Conservation (phyloP, 2,113 vertebrate genomes). For the Jaculus jaculus region DNA sequence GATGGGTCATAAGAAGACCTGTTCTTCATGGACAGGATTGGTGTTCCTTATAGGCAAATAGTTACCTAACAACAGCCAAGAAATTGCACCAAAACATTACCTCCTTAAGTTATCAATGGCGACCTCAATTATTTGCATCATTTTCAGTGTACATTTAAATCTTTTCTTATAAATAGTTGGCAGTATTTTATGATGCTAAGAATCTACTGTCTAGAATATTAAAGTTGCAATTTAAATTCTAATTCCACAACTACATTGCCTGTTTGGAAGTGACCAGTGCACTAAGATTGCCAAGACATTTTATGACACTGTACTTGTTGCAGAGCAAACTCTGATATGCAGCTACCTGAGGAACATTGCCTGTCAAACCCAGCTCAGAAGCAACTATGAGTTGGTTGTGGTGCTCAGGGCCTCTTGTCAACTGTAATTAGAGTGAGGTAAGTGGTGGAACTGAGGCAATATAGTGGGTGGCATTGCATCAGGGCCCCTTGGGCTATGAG, state of each 20-base stretch:
- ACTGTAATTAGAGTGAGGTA: background rate
- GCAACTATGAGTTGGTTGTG: background rate
- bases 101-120: background rate
- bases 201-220: background rate
- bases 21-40: background rate
- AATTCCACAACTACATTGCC: background rate
- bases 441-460: slow-evolving; percentile 50
- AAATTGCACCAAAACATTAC: background rate
- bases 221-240: slow-evolving; percentile 4
- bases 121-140: background rate
- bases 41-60: slow-evolving; percentile 32
- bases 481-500: slow-evolving; percentile 29
- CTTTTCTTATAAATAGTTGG: background rate
- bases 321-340: background rate
- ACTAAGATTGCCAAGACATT: background rate
- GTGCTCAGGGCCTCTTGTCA: background rate
- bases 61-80: background rate
- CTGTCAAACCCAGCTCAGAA: background rate
- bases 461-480: slow-evolving; percentile 18
- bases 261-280: background rate
- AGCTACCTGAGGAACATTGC: background rate
- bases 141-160: slow-evolving; percentile 7
- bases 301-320: background rate
- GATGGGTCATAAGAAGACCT: background rate
- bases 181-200: background rate